phyloP scores from a whole-genome alignment of 2,113 vertebrate species.

The Formicarius rufipectus region DNA sequence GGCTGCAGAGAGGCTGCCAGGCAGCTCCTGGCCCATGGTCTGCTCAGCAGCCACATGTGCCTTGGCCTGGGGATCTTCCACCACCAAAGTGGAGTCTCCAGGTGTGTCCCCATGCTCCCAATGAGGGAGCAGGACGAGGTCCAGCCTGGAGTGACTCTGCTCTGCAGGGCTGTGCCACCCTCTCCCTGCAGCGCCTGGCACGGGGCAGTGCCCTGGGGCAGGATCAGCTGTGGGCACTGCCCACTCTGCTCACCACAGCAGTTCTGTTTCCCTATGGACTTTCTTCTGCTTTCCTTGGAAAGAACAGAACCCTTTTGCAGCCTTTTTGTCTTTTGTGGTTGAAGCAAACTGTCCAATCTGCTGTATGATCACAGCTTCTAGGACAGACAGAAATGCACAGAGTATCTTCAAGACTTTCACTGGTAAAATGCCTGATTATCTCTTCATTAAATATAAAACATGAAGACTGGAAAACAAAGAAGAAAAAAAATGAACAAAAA shows the following conservation, averaged over 20 bases:
- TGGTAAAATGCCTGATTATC: not conserved
- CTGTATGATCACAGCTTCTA: not conserved
- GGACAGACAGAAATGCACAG: not conserved
- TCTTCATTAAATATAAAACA: not conserved
- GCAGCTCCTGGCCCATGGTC: rapidly evolving
- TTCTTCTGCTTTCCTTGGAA: not conserved
- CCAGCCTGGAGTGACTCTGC: not conserved
- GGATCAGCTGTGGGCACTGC: not conserved
- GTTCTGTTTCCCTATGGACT: rapidly evolving
- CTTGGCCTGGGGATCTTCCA: not conserved
- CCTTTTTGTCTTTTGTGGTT: not conserved
- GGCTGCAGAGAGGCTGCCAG: rapidly evolving
- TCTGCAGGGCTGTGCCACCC: not conserved
- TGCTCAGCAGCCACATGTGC: rapidly evolving
- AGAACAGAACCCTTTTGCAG: not conserved
- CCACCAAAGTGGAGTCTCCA: rapidly evolving
- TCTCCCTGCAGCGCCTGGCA: rapidly evolving
- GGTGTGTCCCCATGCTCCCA: rapidly evolving
- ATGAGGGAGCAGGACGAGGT: rapidly evolving
- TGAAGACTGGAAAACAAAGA: not conserved
- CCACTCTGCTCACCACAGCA: rapidly evolving
- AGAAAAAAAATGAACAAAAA: not conserved
- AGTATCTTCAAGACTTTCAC: not conserved
- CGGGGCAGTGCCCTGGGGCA: not conserved
- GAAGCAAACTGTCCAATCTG: not conserved